Conservation (phyloP, 2,113 vertebrate genomes). For the Orthonyx spaldingii region DNA sequence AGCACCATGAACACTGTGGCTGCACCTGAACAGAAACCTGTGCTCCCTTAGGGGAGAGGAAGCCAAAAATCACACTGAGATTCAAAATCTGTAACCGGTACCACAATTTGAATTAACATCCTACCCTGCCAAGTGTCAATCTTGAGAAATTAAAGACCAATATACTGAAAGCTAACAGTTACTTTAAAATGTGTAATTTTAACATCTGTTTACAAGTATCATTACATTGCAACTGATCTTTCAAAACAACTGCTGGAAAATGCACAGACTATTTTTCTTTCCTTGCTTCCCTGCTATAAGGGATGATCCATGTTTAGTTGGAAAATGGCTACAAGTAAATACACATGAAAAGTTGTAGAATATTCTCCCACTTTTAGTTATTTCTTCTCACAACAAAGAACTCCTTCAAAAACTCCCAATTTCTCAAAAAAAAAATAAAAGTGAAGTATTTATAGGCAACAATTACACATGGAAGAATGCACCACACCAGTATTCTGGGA, state of each 20-base stretch:
- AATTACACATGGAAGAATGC: neutral
- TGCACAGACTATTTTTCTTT: neutral
- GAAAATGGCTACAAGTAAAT: neutral
- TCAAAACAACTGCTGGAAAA: neutral
- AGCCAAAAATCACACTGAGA: neutral
- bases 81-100: neutral
- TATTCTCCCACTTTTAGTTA: neutral
- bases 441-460: neutral
- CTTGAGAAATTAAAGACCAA: neutral
- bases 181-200: neutral
- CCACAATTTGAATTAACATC: neutral
- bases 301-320: neutral
- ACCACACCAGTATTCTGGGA: neutral
- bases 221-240: neutral
- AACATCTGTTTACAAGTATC: neutral
- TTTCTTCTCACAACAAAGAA: neutral
- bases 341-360: neutral
- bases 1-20: neutral
- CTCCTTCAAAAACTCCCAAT: neutral
- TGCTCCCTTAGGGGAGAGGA: neutral
- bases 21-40: neutral
- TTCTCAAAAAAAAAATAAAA: neutral
- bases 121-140: neutral
- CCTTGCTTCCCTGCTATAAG: neutral
- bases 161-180: neutral